These are phyloP conservation scores for Poecilia latipinna DNA, from an alignment of 2,113 vertebrate genomes.

Conservation along the genomic window DNA sequence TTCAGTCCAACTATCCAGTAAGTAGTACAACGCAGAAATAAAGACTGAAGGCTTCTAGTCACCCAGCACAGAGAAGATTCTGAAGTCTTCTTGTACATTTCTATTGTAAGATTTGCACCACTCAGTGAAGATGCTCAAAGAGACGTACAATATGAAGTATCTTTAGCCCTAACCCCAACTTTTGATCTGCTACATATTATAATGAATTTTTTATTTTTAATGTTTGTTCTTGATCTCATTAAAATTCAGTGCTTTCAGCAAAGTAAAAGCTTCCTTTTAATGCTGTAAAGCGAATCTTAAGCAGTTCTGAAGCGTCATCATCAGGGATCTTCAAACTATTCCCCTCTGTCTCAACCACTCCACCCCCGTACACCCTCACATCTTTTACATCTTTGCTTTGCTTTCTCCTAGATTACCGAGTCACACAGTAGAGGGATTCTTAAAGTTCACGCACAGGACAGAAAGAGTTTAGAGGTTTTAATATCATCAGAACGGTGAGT, in stretches of 20 bases:
- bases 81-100: background rate
- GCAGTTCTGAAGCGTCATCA: constrained; percentile 55
- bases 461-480: constrained; percentile 23
- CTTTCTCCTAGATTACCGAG: constrained; percentile 28
- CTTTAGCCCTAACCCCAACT: constrained; percentile 41
- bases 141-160: constrained; percentile 16
- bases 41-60: background rate
- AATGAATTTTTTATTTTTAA: constrained; percentile 61
- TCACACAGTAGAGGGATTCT: constrained; percentile 33
- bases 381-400: constrained; percentile 2
- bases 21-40: too few relatives aligned
- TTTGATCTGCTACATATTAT: constrained; percentile 75
- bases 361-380: background rate
- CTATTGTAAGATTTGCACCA: constrained; percentile 4
- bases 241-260: constrained; percentile 73
- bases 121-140: constrained; percentile 5
- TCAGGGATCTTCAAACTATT: constrained; percentile 41
- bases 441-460: constrained; percentile 22
- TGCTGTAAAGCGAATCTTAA: constrained; percentile 51
- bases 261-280: constrained; percentile 71
- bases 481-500: background rate
- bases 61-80: background rate
- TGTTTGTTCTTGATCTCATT: constrained; percentile 62
- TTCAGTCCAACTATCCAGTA: too few relatives aligned
- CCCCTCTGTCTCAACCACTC: constrained; percentile 1